Conservation (phyloP, 1,140 invertebrate genomes). For the Campoletis sonorensis region DNA sequence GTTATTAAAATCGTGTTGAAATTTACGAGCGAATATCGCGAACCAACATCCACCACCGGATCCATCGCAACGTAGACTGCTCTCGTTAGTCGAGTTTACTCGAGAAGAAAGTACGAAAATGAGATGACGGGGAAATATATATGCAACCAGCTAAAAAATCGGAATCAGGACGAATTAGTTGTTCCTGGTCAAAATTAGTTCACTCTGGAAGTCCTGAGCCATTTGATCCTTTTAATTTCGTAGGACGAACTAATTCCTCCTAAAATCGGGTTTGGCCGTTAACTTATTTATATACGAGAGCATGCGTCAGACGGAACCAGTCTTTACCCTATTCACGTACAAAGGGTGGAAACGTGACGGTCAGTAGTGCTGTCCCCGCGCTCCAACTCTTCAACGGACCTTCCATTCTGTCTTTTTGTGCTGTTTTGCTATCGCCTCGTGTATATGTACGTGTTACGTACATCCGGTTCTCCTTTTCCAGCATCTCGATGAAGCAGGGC, state of each 20-base stretch:
- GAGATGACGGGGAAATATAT: constrained; percentile 37
- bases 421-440: background rate
- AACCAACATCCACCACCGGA: constrained; percentile 3
- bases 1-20: background rate
- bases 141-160: constrained; percentile 9
- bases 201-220: too few relatives aligned
- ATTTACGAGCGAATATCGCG: background rate
- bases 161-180: background rate
- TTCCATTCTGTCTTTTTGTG: constrained; percentile 6
- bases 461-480: constrained; percentile 62
- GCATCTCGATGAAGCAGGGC: constrained; percentile 67
- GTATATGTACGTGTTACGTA: constrained; percentile 39
- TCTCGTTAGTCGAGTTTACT: background rate
- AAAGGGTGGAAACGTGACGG: constrained; percentile 58
- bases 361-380: constrained; percentile 58
- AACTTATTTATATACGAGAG: background rate
- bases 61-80: constrained; percentile 17
- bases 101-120: constrained; percentile 34
- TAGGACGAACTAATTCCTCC: too few relatives aligned
- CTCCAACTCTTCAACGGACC: constrained; percentile 66
- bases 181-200: too few relatives aligned
- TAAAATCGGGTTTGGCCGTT: too few relatives aligned
- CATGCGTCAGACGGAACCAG: constrained; percentile 60
- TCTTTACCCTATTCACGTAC: constrained; percentile 57
- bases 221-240: background rate